phyloP scores from a whole-genome alignment of 2,888 invertebrate genomes.

The Dynastes maya region DNA sequence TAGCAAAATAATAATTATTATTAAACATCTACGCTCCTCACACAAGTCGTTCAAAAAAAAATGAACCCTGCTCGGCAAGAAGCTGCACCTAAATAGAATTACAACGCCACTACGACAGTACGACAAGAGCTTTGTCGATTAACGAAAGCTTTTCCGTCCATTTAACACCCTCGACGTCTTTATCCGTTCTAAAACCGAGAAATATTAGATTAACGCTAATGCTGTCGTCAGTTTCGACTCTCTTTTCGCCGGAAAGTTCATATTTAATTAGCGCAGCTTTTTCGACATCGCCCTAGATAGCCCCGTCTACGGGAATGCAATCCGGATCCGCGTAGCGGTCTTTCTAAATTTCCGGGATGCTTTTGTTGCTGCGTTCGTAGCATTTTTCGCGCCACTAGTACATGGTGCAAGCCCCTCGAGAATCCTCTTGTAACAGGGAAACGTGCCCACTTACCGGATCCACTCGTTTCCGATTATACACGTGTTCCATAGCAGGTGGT shows the following conservation, averaged over 20 bases:
- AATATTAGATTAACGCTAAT: background rate
- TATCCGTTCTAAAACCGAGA: background rate
- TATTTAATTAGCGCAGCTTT: conserved; percentile 1
- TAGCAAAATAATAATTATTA: no score
- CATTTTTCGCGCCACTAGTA: background rate
- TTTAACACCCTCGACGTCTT: no score
- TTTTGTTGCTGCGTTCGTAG: background rate
- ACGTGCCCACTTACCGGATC: background rate
- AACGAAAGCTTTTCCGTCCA: no score
- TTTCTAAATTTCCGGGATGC: no score
- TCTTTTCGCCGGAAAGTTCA: background rate
- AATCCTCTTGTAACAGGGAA: background rate
- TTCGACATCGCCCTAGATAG: background rate
- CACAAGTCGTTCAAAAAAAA: no score
- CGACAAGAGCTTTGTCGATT: no score
- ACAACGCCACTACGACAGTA: no score
- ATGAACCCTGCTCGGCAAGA: no score
- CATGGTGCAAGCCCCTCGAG: background rate
- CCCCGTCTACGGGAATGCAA: background rate
- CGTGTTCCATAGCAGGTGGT: background rate
- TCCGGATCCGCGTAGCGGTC: background rate
- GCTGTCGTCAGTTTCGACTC: background rate
- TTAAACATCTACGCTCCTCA: no score
- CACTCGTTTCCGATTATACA: background rate
- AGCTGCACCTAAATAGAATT: no score